These are phyloP conservation scores for Apostichopus parvimensis DNA, from an alignment of 35 echinoderm and acorn worm species.

Conservation along the genomic window DNA sequence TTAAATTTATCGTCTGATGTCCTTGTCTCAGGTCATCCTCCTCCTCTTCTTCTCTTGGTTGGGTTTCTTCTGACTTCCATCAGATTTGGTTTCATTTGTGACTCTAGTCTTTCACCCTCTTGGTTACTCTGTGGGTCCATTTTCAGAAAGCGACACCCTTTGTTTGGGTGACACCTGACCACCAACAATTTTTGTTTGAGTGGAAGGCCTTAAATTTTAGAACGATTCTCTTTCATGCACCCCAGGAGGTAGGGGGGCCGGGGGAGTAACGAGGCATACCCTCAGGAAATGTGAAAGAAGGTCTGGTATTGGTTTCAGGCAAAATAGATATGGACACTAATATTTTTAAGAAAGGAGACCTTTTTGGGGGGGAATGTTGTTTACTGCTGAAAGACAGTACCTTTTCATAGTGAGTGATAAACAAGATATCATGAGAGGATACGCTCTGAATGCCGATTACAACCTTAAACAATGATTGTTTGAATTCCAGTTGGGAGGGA, in stretches of 20 bases:
- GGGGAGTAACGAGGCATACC: background rate
- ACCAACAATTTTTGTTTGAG: background rate
- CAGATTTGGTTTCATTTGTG: slow-evolving; percentile 13
- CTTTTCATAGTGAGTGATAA: too few relatives aligned
- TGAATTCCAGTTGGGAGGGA: too few relatives aligned
- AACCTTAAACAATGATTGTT: too few relatives aligned
- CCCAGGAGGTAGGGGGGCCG: background rate
- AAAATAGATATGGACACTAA: too few relatives aligned
- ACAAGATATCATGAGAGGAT: too few relatives aligned
- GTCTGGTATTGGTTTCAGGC: too few relatives aligned
- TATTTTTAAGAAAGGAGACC: too few relatives aligned
- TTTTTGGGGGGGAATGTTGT: too few relatives aligned
- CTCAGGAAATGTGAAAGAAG: slow-evolving; percentile 1
- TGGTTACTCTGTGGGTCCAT: background rate
- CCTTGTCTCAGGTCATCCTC: background rate
- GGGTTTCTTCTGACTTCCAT: background rate
- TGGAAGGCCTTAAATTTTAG: background rate
- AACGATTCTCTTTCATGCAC: slow-evolving; percentile 12
- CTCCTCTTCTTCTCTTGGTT: too few relatives aligned
- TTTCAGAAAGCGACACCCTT: slow-evolving; percentile 26
- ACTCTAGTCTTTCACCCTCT: background rate
- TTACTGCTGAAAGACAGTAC: too few relatives aligned
- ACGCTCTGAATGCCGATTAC: too few relatives aligned
- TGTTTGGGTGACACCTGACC: slow-evolving; percentile 19
- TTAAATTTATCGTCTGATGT: background rate